A percentile compares a stretch with the other conserved stretches of the same genome.
Evolutionary conservation across 1,140 invertebrate genomes (phyloP).

Genomic region (Lepidurus packardi): DNA sequence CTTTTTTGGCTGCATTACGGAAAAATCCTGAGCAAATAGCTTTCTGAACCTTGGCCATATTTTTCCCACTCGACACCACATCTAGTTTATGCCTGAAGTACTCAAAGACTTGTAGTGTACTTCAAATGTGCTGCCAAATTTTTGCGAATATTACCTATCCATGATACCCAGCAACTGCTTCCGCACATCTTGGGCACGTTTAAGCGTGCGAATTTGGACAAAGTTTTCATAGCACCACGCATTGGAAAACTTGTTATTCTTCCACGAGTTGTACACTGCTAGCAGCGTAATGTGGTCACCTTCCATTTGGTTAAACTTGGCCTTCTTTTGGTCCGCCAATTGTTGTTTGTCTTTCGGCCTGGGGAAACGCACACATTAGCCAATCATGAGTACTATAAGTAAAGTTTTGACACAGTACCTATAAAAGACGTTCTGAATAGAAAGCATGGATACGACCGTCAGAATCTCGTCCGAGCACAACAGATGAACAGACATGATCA

Average conservation of each 20-base stretch:
- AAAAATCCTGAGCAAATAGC: constrained; percentile 99
- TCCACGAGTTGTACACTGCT: constrained; percentile 99
- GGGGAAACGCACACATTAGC: constrained; percentile 35
- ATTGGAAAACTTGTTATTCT: constrained; percentile 97
- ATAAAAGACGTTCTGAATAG: constrained; percentile 98
- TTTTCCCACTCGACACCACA: constrained; percentile 92
- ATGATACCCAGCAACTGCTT: constrained; percentile 97
- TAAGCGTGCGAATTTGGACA: constrained; percentile 93
- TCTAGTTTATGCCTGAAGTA: constrained; percentile 83
- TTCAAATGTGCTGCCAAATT: background rate
- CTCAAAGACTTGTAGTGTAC: background rate
- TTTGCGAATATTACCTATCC: constrained; percentile 63
- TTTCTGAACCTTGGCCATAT: constrained; percentile 92
- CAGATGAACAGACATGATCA: constrained; percentile 98
- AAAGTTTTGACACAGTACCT: constrained; percentile 49
- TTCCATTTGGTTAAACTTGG: constrained; percentile 97
- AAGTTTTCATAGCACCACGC: constrained; percentile 99
- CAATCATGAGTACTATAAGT: background rate
- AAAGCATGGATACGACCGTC: constrained; percentile 98
- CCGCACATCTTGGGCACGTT: constrained; percentile 94
- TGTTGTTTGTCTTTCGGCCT: constrained; percentile 94
- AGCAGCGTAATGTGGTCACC: constrained; percentile 96
- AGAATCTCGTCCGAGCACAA: constrained; percentile 97
- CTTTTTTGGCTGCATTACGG: constrained; percentile 96
- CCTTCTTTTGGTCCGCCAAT: constrained; percentile 96